These are phyloP conservation scores for Tupaia tana DNA, from an alignment of 2,113 vertebrate species.

Conservation along the genomic window DNA sequence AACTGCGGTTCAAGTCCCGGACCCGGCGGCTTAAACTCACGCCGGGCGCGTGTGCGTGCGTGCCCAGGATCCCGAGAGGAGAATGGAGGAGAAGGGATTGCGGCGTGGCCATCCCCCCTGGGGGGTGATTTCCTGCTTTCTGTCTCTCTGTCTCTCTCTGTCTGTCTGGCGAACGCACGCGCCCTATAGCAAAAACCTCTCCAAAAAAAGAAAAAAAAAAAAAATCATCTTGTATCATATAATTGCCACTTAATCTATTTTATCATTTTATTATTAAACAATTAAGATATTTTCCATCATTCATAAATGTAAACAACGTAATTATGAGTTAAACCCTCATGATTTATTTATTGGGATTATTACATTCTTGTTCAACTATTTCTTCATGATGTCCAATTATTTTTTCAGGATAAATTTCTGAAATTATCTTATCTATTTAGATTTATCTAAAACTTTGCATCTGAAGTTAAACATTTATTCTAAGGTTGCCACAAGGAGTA, in stretches of 20 bases:
- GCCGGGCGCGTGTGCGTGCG: too few relatives aligned
- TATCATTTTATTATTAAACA: neutral
- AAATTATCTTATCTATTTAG: neutral
- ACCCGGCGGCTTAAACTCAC: too few relatives aligned
- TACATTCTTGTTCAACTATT: neutral
- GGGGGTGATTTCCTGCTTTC: too few relatives aligned
- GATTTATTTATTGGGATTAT: neutral
- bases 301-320: neutral
- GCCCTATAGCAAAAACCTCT: too few relatives aligned
- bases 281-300: neutral
- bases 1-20: too few relatives aligned
- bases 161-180: too few relatives aligned
- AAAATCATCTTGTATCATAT: neutral
- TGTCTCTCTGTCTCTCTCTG: too few relatives aligned
- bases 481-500: neutral
- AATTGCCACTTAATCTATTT: neutral
- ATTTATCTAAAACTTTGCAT: neutral
- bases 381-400: neutral
- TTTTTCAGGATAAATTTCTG: neutral
- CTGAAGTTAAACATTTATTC: neutral
- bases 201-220: too few relatives aligned
- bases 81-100: too few relatives aligned
- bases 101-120: too few relatives aligned
- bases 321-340: neutral
- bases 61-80: too few relatives aligned